Evolutionary conservation across 2,113 vertebrate species (phyloP).

Genomic region (Mellivora capensis): DNA sequence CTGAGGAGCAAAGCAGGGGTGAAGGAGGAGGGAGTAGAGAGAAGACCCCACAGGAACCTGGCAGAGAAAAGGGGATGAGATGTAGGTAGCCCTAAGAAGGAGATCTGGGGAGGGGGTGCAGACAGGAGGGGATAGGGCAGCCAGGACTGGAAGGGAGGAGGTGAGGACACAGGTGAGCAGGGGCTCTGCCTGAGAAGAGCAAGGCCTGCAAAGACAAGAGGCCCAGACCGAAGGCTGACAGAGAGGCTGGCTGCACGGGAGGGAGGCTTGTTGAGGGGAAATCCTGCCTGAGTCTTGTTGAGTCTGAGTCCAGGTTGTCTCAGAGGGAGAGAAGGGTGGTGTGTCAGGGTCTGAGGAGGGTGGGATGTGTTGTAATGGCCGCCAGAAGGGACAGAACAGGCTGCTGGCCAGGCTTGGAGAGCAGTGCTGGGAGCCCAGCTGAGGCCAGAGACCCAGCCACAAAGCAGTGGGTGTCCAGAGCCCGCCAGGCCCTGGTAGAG

Average conservation of each 20-base stretch:
- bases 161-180: neutral
- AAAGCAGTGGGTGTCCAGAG: neutral
- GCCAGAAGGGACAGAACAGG: neutral
- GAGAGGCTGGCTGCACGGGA: neutral
- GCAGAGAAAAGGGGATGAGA: neutral
- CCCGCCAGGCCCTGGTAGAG: neutral
- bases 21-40: too few relatives aligned
- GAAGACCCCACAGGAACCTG: neutral
- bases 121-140: too few relatives aligned
- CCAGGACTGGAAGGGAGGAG: neutral
- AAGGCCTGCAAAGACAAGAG: neutral
- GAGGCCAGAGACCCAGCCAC: neutral
- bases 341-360: neutral
- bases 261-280: neutral
- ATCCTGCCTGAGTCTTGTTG: neutral
- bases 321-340: accelerated
- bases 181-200: neutral
- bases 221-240: accelerated
- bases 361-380: neutral
- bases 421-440: neutral
- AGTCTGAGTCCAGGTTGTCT: neutral
- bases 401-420: neutral
- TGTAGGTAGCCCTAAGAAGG: neutral
- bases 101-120: neutral
- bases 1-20: neutral